Conservation (phyloP, 2,888 invertebrate genomes). For the Cacoxenus indagator region DNA sequence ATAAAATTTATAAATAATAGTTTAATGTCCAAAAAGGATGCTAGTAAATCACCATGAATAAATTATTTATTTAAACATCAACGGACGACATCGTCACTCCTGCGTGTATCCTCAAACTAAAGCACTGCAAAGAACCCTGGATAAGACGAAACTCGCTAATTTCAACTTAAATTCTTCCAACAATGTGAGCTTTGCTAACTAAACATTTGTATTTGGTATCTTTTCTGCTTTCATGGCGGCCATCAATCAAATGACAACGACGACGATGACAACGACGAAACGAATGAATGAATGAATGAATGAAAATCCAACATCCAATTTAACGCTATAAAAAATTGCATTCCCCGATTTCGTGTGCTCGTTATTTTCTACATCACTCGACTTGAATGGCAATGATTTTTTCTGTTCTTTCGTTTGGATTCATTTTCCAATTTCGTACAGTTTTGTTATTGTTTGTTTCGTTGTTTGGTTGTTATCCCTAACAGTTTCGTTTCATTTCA, state of each 20-base stretch:
- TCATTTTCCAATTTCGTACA: background rate
- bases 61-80: too few relatives aligned
- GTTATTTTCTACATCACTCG: background rate
- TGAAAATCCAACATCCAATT: conserved; percentile 45
- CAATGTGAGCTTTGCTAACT: too few relatives aligned
- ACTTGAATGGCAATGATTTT: background rate
- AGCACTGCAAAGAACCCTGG: too few relatives aligned
- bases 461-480: background rate
- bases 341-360: background rate
- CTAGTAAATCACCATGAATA: too few relatives aligned
- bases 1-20: too few relatives aligned
- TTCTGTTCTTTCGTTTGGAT: background rate
- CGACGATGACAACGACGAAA: conserved; percentile 33
- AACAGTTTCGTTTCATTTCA: background rate
- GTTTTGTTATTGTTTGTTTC: background rate
- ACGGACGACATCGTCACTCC: too few relatives aligned
- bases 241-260: conserved; percentile 52
- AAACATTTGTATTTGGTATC: conserved; percentile 32
- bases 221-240: conserved; percentile 28
- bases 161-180: conserved; percentile 31
- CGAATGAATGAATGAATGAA: too few relatives aligned
- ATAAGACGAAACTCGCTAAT: too few relatives aligned
- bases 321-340: conserved; percentile 43
- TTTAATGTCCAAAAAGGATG: too few relatives aligned
- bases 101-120: too few relatives aligned